Conservation (phyloP, 2,113 vertebrate species). For the Myotis davidii region DNA sequence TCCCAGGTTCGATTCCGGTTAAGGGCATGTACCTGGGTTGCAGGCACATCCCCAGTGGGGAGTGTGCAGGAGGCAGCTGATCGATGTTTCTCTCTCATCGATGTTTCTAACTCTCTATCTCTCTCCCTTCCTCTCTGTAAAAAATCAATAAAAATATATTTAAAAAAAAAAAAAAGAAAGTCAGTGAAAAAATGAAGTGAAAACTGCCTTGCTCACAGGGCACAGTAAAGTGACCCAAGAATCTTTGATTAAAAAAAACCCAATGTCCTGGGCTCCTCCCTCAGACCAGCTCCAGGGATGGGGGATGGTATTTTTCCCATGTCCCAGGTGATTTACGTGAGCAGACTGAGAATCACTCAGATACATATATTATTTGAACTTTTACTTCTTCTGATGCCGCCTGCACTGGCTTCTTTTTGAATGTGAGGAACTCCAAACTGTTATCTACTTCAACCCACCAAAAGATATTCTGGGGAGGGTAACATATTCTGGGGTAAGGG, state of each 20-base stretch:
- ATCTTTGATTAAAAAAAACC: background rate
- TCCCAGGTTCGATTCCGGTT: no score
- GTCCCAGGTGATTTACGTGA: background rate
- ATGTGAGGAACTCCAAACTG: background rate
- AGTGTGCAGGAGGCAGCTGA: no score
- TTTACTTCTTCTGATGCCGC: background rate
- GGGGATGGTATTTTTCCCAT: background rate
- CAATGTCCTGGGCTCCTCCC: background rate
- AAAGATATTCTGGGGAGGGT: background rate
- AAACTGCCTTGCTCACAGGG: background rate
- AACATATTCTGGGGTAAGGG: background rate
- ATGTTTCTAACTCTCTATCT: no score
- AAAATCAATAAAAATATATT: no score
- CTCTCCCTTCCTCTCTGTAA: no score
- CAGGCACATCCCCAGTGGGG: no score
- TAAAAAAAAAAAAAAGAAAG: no score
- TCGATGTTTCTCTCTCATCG: no score
- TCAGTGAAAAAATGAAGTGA: background rate
- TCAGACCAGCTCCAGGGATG: background rate
- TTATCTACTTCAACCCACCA: background rate
- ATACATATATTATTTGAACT: background rate
- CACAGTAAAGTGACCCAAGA: background rate
- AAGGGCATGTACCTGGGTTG: no score
- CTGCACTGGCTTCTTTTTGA: background rate
- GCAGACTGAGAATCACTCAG: background rate